Conservation (phyloP, 2,888 invertebrate species). For the Fragum whitleyi region DNA sequence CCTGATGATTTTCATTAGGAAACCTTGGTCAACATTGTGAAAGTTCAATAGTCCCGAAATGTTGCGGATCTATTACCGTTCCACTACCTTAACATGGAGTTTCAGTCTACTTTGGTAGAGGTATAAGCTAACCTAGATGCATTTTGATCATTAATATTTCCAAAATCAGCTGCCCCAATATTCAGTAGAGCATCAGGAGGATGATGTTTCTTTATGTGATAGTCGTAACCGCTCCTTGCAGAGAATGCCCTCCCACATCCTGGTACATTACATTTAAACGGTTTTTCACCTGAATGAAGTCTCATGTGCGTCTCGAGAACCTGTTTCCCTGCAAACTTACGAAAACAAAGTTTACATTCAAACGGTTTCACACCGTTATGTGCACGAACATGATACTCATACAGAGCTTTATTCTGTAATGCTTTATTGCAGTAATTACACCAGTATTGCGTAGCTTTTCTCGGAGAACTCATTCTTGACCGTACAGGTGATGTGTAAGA, state of each 20-base stretch:
- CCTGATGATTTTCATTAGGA: too few relatives aligned
- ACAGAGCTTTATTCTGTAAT: conserved; percentile 56
- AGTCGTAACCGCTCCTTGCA: conserved; percentile 55
- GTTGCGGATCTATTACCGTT: too few relatives aligned
- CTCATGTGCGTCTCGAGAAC: conserved; percentile 58
- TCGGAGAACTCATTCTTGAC: conserved; percentile 18
- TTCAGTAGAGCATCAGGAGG: conserved; percentile 7
- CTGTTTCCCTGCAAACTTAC: conserved; percentile 60
- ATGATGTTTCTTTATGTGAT: conserved; percentile 59
- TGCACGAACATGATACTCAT: conserved; percentile 53
- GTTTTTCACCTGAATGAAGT: conserved; percentile 58
- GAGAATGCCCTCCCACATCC: conserved; percentile 55
- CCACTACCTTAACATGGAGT: too few relatives aligned
- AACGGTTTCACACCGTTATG: conserved; percentile 55
- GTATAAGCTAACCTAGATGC: too few relatives aligned
- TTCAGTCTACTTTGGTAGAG: too few relatives aligned
- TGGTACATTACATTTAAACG: conserved; percentile 46
- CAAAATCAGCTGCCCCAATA: not conserved
- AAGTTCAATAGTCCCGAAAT: too few relatives aligned
- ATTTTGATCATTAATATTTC: not conserved
- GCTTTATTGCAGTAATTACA: conserved; percentile 52
- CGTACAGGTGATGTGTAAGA: not conserved
- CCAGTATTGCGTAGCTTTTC: conserved; percentile 40
- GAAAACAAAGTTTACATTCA: conserved; percentile 53
- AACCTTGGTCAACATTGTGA: too few relatives aligned